Evolutionary conservation across 2,797 vertebrate species (phyloP).

Genomic region (Margarornis squamiger): DNA sequence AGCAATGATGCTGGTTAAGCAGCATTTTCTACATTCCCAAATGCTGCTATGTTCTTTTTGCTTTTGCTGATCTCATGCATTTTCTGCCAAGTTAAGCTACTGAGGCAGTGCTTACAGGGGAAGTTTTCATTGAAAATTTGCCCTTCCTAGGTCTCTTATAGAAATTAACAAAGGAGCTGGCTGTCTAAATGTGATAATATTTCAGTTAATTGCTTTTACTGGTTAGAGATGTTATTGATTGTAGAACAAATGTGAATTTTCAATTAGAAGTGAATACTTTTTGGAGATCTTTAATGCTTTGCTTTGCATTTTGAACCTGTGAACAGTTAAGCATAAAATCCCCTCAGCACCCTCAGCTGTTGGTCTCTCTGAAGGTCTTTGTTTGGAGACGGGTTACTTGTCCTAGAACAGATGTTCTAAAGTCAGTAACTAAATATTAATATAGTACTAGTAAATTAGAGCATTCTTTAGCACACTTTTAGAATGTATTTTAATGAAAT

Average conservation of each 20-base stretch:
- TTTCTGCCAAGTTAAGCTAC: constrained; percentile 65
- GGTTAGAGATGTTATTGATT: not conserved
- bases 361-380: not conserved
- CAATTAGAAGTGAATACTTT: not conserved
- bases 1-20: constrained; percentile 64
- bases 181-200: not conserved
- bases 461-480: not conserved
- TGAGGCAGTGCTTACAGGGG: not conserved
- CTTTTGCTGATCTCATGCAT: constrained; percentile 72
- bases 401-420: not conserved
- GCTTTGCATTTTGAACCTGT: not conserved
- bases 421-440: not conserved
- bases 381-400: not conserved
- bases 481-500: not conserved
- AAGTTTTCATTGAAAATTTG: constrained; percentile 5
- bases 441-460: not conserved
- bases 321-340: not conserved
- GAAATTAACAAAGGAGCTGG: not conserved
- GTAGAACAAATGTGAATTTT: not conserved
- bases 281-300: not conserved
- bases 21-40: constrained; percentile 65
- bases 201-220: not conserved
- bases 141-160: not conserved
- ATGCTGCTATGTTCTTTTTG: constrained; percentile 29
- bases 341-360: not conserved